phyloP scores from a whole-genome alignment of 2,888 invertebrate genomes.

The Boloria selene region DNA sequence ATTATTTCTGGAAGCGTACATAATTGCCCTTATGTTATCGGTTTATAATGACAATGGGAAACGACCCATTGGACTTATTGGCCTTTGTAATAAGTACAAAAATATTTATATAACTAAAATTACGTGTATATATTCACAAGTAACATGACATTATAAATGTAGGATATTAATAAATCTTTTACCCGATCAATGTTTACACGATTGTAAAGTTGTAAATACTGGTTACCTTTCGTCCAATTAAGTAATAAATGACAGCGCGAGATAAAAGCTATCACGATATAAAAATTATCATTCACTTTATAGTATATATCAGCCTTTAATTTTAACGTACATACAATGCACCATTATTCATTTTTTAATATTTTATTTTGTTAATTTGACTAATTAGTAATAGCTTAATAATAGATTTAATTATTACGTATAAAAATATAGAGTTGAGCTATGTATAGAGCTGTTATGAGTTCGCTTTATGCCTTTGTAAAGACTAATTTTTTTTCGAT shows the following conservation, averaged over 20 bases:
- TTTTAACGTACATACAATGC: background rate
- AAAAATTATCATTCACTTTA: conserved; percentile 22
- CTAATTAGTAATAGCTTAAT: too few species aligned
- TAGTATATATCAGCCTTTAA: conserved; percentile 7
- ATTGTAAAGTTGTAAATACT: conserved; percentile 18
- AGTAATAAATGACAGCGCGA: conserved; percentile 12
- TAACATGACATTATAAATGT: background rate
- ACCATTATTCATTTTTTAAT: background rate
- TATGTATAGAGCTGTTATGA: too few species aligned
- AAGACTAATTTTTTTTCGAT: too few species aligned
- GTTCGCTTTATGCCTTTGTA: too few species aligned
- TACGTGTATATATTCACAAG: too few species aligned
- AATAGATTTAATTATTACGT: too few species aligned
- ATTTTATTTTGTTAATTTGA: background rate
- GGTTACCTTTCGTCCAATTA: conserved; percentile 15
- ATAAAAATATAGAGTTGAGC: too few species aligned
- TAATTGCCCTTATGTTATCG: too few species aligned
- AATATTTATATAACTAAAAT: background rate
- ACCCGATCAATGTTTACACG: conserved; percentile 16
- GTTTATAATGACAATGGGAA: too few species aligned
- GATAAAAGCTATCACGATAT: conserved; percentile 16
- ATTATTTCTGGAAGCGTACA: too few species aligned
- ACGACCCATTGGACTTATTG: too few species aligned
- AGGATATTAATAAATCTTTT: conserved; percentile 8
- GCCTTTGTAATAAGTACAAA: background rate